Base-by-base conservation (phyloP, 2,888 invertebrate species). In the Hoplodrina ambigua region DNA sequence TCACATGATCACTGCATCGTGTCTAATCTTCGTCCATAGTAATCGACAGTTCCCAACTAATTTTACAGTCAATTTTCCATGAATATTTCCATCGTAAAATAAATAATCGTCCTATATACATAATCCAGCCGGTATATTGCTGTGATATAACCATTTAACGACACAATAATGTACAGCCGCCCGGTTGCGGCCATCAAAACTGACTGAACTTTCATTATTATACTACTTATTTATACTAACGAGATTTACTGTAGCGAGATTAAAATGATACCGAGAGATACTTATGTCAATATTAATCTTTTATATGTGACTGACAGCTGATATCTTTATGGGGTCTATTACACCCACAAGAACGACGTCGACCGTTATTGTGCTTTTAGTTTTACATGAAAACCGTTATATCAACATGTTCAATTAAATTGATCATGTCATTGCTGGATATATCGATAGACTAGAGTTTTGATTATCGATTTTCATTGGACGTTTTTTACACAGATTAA, bases 121-220 rank as follows among this genome's bases (percentile, higher is more conserved):
- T 78, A 72, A 57, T 49, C 59, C 49, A 33, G 37, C 4, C 11
- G 0, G 33, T 60, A 57, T 78, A 60, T n/a, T 46, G 52, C 62
- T 10, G 57, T 19, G 49, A 55, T 70, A 76, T 76, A 69, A 80
- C 69, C 50, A 62, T 75, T 76, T 76, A 79, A 76, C 52, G 75
- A 75, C 58, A 59, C 57, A 75, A 68, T 68, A 55, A 63, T 53
- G 58, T 54, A 11, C 53, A 8, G n/a, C 11, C 30, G 41, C 59
- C 25, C 73, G 53, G n/a, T 37, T 54, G 46, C 37, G 52, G 46
- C 75, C n/a, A 67, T 74, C 55, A 79, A 77, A 57, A 46, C 65
- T 25, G 74, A 44, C 79, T 59, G 52, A 60, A 53, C 53, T 60
- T 33, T 20, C 41, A 74, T 74, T 75, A 75, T 60, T 11, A 74